A percentile compares a stretch with the other conserved stretches of the same genome.
Conservation (phyloP, 64 coral and sea anemone genomes). For the Stylophora pistillata region DNA sequence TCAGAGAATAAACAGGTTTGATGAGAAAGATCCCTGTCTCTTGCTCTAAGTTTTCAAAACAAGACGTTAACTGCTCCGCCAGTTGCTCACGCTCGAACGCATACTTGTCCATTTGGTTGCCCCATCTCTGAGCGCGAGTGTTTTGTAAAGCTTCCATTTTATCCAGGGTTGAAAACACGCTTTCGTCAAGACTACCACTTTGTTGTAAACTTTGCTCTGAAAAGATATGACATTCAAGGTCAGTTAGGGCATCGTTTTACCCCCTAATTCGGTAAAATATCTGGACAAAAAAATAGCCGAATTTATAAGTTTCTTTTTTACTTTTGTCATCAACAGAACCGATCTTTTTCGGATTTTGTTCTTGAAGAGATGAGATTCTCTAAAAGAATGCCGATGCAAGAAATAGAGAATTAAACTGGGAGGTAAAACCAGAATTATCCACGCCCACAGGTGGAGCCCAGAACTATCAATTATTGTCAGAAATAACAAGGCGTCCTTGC, state of each 20-base stretch:
- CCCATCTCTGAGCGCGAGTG: conserved; percentile 72
- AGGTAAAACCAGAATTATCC: too few species aligned
- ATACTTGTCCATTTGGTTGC: conserved; percentile 81
- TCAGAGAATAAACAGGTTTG: conserved; percentile 80
- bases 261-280: too few species aligned
- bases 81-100: conserved; percentile 50
- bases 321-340: too few species aligned
- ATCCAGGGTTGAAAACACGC: conserved; percentile 64
- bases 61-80: conserved; percentile 65
- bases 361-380: too few species aligned
- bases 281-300: too few species aligned
- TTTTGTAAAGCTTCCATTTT: conserved; percentile 85
- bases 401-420: too few species aligned
- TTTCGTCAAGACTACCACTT: conserved; percentile 52
- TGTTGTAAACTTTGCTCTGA: conserved; percentile 57
- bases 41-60: conserved; percentile 80
- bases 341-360: too few species aligned
- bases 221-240: background rate
- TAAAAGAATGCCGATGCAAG: too few species aligned
- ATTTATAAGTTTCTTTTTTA: too few species aligned
- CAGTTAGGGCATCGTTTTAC: background rate
- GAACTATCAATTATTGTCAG: too few species aligned
- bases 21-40: conserved; percentile 91
- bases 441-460: too few species aligned
- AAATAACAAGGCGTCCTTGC: too few species aligned